Percentiles rank a stretch among this genome's conserved stretches.
Conservation (phyloP, 2,888 invertebrate genomes). For the Drepana falcataria region DNA sequence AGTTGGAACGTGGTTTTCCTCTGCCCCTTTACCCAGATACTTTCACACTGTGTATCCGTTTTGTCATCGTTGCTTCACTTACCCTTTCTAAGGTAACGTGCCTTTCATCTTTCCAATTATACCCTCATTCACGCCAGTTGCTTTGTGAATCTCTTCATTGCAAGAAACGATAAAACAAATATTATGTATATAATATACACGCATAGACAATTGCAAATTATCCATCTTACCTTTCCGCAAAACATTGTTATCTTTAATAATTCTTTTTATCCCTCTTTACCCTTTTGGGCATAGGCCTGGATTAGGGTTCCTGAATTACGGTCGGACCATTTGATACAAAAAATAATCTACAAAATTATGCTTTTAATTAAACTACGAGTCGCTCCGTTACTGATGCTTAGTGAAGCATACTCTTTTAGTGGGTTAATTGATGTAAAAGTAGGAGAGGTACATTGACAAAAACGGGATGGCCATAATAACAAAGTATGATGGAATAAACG, state of each 20-base stretch:
- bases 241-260: constrained; percentile 74
- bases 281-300: constrained; percentile 42
- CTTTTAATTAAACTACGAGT: constrained; percentile 10
- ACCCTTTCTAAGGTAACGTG: too few relatives aligned
- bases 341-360: constrained; percentile 18
- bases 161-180: too few relatives aligned
- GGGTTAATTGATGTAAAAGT: background rate
- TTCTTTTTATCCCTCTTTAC: constrained; percentile 62
- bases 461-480: too few relatives aligned
- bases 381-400: constrained; percentile 23
- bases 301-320: constrained; percentile 66
- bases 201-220: constrained; percentile 68
- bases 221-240: constrained; percentile 42
- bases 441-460: background rate
- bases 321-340: constrained; percentile 32
- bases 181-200: constrained; percentile 43
- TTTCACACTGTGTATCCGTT: too few relatives aligned
- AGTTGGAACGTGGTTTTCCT: too few relatives aligned
- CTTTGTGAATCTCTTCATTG: too few relatives aligned
- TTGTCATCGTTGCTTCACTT: too few relatives aligned
- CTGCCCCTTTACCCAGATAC: too few relatives aligned
- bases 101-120: too few relatives aligned
- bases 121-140: too few relatives aligned
- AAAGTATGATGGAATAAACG: too few relatives aligned
- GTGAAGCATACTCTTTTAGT: constrained; percentile 11